Conservation (phyloP, 2,113 vertebrate species). For the Halcyon senegalensis region DNA sequence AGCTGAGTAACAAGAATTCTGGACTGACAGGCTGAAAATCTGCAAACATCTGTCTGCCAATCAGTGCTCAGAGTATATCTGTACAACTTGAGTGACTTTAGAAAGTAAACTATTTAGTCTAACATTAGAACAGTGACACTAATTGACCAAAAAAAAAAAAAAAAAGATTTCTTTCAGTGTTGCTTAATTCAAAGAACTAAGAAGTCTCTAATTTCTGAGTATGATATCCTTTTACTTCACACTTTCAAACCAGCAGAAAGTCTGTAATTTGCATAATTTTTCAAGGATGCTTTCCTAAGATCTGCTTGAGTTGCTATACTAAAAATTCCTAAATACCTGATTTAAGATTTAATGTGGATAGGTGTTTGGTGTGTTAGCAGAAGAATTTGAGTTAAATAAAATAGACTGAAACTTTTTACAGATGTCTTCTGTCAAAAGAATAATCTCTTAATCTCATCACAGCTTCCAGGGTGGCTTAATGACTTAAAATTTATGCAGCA, state of each 20-base stretch:
- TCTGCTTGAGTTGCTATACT: background rate
- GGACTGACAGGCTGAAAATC: background rate
- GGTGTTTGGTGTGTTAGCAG: background rate
- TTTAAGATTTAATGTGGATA: background rate
- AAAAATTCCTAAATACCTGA: background rate
- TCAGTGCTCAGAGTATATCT: background rate
- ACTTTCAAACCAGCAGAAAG: background rate
- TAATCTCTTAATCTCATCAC: background rate
- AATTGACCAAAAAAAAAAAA: background rate
- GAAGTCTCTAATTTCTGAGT: background rate
- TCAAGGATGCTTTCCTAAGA: background rate
- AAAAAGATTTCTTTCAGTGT: background rate
- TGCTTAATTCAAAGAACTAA: background rate
- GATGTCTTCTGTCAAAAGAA: background rate
- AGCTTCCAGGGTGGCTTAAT: background rate
- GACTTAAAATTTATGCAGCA: background rate
- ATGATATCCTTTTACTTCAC: background rate
- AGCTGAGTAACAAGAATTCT: background rate
- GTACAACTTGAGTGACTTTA: background rate
- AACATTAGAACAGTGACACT: background rate
- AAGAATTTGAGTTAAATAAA: background rate
- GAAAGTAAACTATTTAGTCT: background rate
- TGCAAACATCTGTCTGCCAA: background rate
- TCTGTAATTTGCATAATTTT: background rate
- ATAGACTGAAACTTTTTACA: background rate